A percentile compares a stretch with the other conserved stretches of the same genome.
These are phyloP conservation scores for Gisinianus flammeolus DNA, from an alignment of 2,888 invertebrate genomes.

Conservation along the genomic window DNA sequence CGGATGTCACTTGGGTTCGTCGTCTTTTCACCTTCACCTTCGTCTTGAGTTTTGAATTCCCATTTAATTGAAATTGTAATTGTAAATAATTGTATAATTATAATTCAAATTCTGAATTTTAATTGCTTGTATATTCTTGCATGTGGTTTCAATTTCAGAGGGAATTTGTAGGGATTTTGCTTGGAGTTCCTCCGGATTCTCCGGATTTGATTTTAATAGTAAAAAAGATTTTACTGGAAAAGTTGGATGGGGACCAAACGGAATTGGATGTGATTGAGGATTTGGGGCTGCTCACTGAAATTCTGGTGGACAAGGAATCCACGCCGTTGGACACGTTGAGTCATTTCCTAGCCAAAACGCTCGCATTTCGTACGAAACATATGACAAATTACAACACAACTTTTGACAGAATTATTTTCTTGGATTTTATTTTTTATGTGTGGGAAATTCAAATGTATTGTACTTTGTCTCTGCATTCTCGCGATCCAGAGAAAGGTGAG, in stretches of 20 bases:
- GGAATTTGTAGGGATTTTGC: no score
- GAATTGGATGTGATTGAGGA: slow-evolving; percentile 77
- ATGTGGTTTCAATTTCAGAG: no score
- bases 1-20: slow-evolving; percentile 91
- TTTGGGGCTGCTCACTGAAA: slow-evolving; percentile 85
- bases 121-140: no score
- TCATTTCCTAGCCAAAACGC: slow-evolving; percentile 80
- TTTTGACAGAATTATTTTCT: not conserved
- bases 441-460: not conserved
- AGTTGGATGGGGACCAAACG: slow-evolving; percentile 67
- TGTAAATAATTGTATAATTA: not conserved
- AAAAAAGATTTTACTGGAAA: slow-evolving; percentile 79
- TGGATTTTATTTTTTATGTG: not conserved
- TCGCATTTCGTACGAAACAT: slow-evolving; percentile 76
- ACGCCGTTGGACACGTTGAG: slow-evolving; percentile 93
- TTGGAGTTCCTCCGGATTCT: no score
- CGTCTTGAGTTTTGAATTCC: not conserved
- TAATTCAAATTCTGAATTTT: not conserved
- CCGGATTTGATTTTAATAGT: no score
- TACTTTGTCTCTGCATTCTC: not conserved
- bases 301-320: slow-evolving; percentile 77
- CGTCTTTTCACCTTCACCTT: slow-evolving; percentile 5
- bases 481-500: no score
- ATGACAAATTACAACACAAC: not conserved
- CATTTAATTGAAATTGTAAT: not conserved